Evolutionary conservation across 2,113 vertebrate genomes (phyloP).

Genomic region (Dicaeum eximium): DNA sequence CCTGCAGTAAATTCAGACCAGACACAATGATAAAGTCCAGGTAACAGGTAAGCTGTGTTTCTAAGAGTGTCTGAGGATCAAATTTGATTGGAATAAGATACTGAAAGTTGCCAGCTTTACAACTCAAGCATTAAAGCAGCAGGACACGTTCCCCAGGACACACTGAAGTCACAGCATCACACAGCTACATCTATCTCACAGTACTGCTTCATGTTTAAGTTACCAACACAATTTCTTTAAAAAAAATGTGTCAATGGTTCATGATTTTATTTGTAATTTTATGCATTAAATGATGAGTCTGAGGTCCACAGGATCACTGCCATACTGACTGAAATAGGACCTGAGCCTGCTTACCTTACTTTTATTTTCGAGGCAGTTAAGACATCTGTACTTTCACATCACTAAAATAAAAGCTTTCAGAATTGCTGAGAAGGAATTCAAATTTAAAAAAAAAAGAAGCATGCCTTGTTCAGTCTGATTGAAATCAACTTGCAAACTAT

Average conservation of each 20-base stretch:
- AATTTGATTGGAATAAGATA: background rate
- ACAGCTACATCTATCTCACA: background rate
- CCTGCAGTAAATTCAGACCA: background rate
- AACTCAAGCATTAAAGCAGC: background rate
- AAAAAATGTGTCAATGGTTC: fast-evolving
- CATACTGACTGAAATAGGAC: background rate
- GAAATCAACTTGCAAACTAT: background rate
- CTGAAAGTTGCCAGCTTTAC: background rate
- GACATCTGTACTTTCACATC: background rate
- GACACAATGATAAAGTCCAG: background rate
- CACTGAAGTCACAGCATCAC: background rate
- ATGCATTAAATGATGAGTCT: background rate
- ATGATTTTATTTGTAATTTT: background rate
- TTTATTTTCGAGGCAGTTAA: background rate
- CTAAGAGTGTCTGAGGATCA: background rate
- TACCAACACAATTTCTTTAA: background rate
- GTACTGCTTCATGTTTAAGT: background rate
- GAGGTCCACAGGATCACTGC: background rate
- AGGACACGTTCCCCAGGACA: background rate
- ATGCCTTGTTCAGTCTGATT: fast-evolving
- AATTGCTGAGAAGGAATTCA: background rate
- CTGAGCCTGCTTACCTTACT: background rate
- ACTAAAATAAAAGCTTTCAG: background rate
- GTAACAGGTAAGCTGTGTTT: background rate
- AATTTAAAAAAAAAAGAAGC: no score